Evolutionary conservation across 2,113 vertebrate genomes (phyloP), one percentile per base, ranked within the genome.

Genomic region (Felis chaus): DNA sequence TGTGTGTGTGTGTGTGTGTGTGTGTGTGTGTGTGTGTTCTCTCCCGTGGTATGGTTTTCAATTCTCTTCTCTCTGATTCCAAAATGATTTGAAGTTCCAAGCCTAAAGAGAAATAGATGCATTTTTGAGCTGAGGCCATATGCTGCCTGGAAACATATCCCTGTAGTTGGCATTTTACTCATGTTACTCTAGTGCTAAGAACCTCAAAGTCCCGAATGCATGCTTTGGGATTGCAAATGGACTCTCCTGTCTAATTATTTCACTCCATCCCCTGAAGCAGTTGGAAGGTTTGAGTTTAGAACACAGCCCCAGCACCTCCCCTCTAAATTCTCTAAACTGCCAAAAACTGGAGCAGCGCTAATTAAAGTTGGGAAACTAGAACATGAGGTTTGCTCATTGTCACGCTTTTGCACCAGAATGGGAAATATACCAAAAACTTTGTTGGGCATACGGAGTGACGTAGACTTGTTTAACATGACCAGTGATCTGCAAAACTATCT

Each of bases 41-140:
- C 50, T 91, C 69, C 13, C 33, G 89, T 79, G 39, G 15, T 93
- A 25, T 86, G 19, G n/a, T 94, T 92, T 91, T 94, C 73, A 86
- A 4, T 45, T 95, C 33, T 93, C 65, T 89, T 95, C 36, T 93
- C 69, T 89, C 45, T 92, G 69, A 7, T 94, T 97, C 41, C 29
- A 89, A 90, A 97, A 55, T 95, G 33, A 87, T 76, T 94, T 69
- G 19, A 27, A 79, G 25, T 63, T 91, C 68, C 89, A 94, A 95
- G 27, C 36, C 82, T 94, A 69, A 86, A 94, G 94, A 87, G 57
- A 81, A 95, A 94, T 13, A 82, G 61, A 29, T 89, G 31, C 33
- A 23, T 78, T 96, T 96, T 96, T 92, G 50, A 96, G 66, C 61
- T 78, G 33, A 91, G 87, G 61, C 74, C 80, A 81, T 95, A 84